Percentiles rank a stretch among this genome's conserved stretches.
Conservation (phyloP, 2,888 invertebrate species). For the Drosophila yooni region DNA sequence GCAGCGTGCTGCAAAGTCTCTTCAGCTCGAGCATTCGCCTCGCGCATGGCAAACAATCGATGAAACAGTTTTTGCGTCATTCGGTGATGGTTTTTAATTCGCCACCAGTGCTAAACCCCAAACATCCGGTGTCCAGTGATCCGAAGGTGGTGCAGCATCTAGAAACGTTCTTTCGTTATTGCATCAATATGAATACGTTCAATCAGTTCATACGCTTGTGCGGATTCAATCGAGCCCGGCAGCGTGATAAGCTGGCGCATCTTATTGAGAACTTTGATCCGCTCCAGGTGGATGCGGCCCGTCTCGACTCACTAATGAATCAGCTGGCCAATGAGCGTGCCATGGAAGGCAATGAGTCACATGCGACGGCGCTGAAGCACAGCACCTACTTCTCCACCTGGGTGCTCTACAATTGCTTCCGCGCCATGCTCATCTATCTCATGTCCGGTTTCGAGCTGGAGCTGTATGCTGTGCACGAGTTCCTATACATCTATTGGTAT, state of each 20-base stretch:
- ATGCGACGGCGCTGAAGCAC: constrained; percentile 89
- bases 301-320: constrained; percentile 94
- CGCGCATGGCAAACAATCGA: constrained; percentile 85
- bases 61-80: constrained; percentile 93
- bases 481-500: constrained; percentile 98
- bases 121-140: constrained; percentile 87
- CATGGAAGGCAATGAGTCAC: constrained; percentile 89
- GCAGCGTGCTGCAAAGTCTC: constrained; percentile 94
- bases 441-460: constrained; percentile 98
- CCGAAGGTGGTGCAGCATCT: constrained; percentile 91
- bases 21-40: constrained; percentile 86
- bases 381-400: constrained; percentile 88
- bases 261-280: constrained; percentile 93
- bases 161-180: constrained; percentile 94
- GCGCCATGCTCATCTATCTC: constrained; percentile 96
- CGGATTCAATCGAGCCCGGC: constrained; percentile 97
- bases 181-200: constrained; percentile 91
- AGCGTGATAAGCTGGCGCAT: constrained; percentile 96
- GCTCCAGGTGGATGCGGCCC: constrained; percentile 95
- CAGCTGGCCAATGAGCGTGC: constrained; percentile 88
- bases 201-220: constrained; percentile 94
- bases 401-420: constrained; percentile 96
- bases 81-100: constrained; percentile 94
- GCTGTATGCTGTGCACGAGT: constrained; percentile 97
- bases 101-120: constrained; percentile 93